Conservation (phyloP, 1,140 invertebrate genomes). For the Brachionus angularis region DNA sequence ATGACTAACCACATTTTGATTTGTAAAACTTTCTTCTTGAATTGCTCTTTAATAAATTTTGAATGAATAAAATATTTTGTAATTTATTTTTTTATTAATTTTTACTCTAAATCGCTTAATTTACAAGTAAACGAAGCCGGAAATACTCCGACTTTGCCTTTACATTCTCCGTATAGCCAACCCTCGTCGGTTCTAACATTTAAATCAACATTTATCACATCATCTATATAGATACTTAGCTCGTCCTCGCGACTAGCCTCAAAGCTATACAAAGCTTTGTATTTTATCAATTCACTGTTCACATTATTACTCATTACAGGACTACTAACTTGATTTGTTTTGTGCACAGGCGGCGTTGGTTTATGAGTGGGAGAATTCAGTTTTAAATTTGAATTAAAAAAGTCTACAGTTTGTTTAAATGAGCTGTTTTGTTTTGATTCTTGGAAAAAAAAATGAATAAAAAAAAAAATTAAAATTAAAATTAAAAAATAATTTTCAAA, state of each 20-base stretch:
- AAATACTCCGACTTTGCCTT: slow-evolving; percentile 89
- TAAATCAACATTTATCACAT: slow-evolving; percentile 67
- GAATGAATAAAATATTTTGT: slow-evolving; percentile 11
- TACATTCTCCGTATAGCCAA: slow-evolving; percentile 84
- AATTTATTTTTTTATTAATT: background rate
- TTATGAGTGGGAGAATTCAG: slow-evolving; percentile 6
- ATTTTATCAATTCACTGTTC: slow-evolving; percentile 64
- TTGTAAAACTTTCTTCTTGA: slow-evolving; percentile 5
- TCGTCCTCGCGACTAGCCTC: slow-evolving; percentile 85
- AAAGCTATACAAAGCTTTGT: slow-evolving; percentile 88
- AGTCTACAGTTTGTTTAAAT: background rate
- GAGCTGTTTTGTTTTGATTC: too few species aligned
- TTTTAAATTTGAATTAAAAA: slow-evolving; percentile 25
- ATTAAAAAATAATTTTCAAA: background rate
- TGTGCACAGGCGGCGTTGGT: too few species aligned
- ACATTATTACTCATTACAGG: too few species aligned
- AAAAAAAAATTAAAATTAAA: background rate
- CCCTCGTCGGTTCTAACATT: slow-evolving; percentile 69
- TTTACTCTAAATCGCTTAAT: slow-evolving; percentile 46
- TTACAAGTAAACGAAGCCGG: slow-evolving; percentile 84
- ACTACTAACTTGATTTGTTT: slow-evolving; percentile 10
- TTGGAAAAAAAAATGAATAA: too few species aligned
- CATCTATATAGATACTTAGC: slow-evolving; percentile 85
- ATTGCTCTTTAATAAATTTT: slow-evolving; percentile 10
- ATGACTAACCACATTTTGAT: background rate